These are phyloP conservation scores for Poeciliopsis presidionis DNA, from an alignment of 2,797 vertebrate species.

Conservation along the genomic window DNA sequence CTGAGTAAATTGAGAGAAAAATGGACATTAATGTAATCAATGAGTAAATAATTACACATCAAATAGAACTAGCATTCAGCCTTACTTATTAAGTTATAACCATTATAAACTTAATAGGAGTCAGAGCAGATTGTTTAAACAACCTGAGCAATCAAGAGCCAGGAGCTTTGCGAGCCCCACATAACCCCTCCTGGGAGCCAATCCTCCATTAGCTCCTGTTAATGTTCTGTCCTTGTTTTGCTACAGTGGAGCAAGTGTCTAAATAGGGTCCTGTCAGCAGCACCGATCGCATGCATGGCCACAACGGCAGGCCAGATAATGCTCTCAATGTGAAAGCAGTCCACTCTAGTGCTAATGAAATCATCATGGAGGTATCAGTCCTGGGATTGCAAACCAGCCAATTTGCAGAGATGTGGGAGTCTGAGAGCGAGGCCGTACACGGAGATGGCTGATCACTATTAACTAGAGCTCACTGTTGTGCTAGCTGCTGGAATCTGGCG, in stretches of 20 bases:
- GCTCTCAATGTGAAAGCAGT: constrained; percentile 11
- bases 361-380: constrained; percentile 44
- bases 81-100: constrained; percentile 1
- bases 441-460: constrained; percentile 68
- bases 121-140: constrained; percentile 16
- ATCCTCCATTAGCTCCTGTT: background rate
- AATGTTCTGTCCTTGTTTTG: constrained; percentile 17
- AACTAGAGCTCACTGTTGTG: constrained; percentile 52
- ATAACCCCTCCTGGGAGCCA: constrained; percentile 1
- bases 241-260: constrained; percentile 15
- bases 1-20: background rate
- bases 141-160: constrained; percentile 8
- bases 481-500: constrained; percentile 44
- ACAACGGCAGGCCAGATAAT: constrained; percentile 14
- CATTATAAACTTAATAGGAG: background rate
- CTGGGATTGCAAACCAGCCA: constrained; percentile 51
- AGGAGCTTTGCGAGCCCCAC: constrained; percentile 7
- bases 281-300: background rate
- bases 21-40: background rate
- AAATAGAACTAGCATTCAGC: background rate
- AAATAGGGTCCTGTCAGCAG: constrained; percentile 27
- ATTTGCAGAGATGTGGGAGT: constrained; percentile 43
- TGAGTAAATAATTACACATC: background rate
- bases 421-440: constrained; percentile 62
- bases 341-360: constrained; percentile 46